phyloP scores from a whole-genome alignment of 2,113 vertebrate genomes.

The Hippocampus comes region DNA sequence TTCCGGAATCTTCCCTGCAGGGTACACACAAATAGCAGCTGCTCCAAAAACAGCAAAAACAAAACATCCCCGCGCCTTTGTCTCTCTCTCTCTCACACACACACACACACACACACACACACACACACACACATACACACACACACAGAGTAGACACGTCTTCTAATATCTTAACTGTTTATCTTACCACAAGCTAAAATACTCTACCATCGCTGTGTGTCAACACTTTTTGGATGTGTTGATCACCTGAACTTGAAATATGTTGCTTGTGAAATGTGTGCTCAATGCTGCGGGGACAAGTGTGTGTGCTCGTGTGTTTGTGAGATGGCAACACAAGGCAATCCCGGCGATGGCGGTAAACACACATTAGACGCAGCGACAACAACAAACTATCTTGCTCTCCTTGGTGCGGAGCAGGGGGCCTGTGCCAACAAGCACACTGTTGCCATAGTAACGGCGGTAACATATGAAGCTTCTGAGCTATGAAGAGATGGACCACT shows the following conservation, averaged over 20 bases:
- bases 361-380: constrained; percentile 78
- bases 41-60: constrained; percentile 26
- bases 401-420: neutral
- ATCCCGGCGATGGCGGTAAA: constrained; percentile 99
- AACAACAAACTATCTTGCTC: constrained; percentile 33
- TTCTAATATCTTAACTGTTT: constrained; percentile 55
- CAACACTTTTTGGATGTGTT: no score
- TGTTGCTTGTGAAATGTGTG: no score
- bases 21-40: constrained; percentile 75
- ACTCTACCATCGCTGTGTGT: constrained; percentile 70
- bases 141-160: constrained; percentile 48
- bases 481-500: no score
- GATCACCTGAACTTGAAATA: no score
- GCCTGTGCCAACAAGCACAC: neutral
- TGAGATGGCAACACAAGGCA: constrained; percentile 92
- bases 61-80: constrained; percentile 52
- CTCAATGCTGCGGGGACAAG: constrained; percentile 57
- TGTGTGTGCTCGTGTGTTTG: constrained; percentile 94
- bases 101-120: constrained; percentile 62
- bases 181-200: neutral
- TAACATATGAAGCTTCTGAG: no score
- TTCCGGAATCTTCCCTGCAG: constrained; percentile 97
- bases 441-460: neutral
- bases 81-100: constrained; percentile 61
- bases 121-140: constrained; percentile 60